A percentile compares a stretch with the other conserved stretches of the same genome.
Conservation (phyloP, 2,888 invertebrate genomes). For the Phalera bucephala region DNA sequence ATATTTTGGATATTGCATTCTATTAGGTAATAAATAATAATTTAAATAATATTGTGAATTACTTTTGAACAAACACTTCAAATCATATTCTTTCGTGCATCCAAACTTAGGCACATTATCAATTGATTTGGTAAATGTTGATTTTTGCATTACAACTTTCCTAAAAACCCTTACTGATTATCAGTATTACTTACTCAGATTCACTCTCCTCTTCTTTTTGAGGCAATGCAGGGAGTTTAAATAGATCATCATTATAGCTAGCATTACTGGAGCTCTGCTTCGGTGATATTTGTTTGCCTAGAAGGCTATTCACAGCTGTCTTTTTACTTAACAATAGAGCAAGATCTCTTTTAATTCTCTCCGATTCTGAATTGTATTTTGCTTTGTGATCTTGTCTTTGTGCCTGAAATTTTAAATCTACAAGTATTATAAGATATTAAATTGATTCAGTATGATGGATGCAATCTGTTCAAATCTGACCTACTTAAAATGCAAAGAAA, state of each 20-base stretch:
- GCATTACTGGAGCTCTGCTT: slow-evolving; percentile 48
- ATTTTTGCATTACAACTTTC: too few relatives aligned
- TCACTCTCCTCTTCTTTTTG: slow-evolving; percentile 57
- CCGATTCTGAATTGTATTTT: slow-evolving; percentile 87
- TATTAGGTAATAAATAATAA: too few relatives aligned
- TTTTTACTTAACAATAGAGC: slow-evolving; percentile 89
- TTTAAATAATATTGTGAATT: too few relatives aligned
- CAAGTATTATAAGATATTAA: too few relatives aligned
- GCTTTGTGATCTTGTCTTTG: slow-evolving; percentile 89
- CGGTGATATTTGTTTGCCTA: slow-evolving; percentile 81
- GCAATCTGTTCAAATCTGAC: too few relatives aligned
- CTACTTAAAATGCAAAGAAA: too few relatives aligned
- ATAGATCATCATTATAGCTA: slow-evolving; percentile 83
- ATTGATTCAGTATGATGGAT: too few relatives aligned
- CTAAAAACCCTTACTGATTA: too few relatives aligned
- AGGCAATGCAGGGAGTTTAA: slow-evolving; percentile 83
- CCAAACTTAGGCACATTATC: too few relatives aligned
- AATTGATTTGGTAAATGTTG: too few relatives aligned
- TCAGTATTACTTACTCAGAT: slow-evolving; percentile 82
- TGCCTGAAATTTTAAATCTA: slow-evolving; percentile 77
- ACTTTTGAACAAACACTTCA: too few relatives aligned
- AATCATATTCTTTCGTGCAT: too few relatives aligned
- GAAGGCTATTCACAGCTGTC: slow-evolving; percentile 87
- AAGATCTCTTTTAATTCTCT: slow-evolving; percentile 88
- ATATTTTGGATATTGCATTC: neutral